Evolutionary conservation across 2,113 vertebrate species (phyloP), one percentile per base, ranked within the genome.

Genomic region (Brevimyrus niger): DNA sequence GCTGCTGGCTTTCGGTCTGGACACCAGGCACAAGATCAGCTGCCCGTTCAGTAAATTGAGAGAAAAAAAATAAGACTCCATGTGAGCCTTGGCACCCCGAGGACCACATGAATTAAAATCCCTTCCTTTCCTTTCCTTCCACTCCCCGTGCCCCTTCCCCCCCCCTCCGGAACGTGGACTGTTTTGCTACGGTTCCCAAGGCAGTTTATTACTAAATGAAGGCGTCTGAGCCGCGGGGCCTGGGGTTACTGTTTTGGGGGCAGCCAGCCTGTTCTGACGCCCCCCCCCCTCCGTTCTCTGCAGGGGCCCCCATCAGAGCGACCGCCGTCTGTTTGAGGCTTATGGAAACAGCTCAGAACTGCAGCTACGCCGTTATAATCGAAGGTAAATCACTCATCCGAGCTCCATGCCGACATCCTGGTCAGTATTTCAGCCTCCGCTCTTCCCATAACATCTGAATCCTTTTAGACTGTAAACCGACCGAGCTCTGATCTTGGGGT

Each of bases 61-160:
- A 58, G 87, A 89, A 89, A n/a, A 89, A n/a, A 61, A 61, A 61
- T 61, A 88, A 89, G 89, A 92, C 93, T 96, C 96, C 95, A 95
- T 96, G 94, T 97, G 95, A 94, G 94, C 97, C 97, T 95, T 96
- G 94, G 95, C 95, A 97, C 97, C 96, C 97, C 92, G 76, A 94
- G 95, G 94, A 93, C 94, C 94, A 47, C 93, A 90, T 90, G 87
- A 86, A 96, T 94, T 94, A 92, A 87, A 93, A 92, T 89, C 86
- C 89, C 93, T 93, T 93, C 92, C 93, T 88, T 88, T 48, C 89
- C 89, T 90, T 87, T 65, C 83, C 53, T 89, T 90, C 80, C 91
- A 93, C 92, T 92, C 44, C 27, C 92, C 38, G 4, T 3, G 88
- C 90, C 90, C 91, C 90, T 88, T 89, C 90, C 89, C 91, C 7